Base-by-base conservation (phyloP, 2,888 invertebrate genomes). In the Thera britannica region DNA sequence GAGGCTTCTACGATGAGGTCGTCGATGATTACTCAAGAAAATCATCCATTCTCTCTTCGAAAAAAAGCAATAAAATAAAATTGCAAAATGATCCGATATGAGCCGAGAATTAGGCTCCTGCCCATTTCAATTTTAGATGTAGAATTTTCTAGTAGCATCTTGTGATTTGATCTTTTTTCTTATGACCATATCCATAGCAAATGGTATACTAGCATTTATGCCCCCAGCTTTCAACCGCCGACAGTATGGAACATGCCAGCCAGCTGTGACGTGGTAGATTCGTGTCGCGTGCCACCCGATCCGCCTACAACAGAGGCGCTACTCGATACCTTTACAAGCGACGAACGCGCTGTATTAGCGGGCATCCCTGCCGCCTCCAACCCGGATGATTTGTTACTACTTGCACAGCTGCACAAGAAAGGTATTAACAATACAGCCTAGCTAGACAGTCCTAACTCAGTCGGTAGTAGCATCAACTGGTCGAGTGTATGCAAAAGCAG, bases 291-390 rank as follows among this genome's bases (percentile, higher is more conserved):
- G 4, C 78, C 84, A 0, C 70, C 72, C 54, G 89, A 84, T 51
- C 85, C 86, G 7, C 85, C 86, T 0, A 75, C 76, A 2, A 85
- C 88, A 0, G 90, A 90, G 75, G 86, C 90, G 0, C 76, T 89
- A 0, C 85, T 97, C 6, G 94, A 95, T 78, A 95, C 95, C 44
- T 96, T 96, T 85, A 94, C 95, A 0, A 94, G 95, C 36, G 95
- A 95, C 56, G 96, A 96, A 84, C 93, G 96, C 1, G 94, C 94
- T 35, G 95, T 96, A 0, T 95, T 98, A 8, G 93, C 96, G 62
- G 94, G 94, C 77, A 95, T 97, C 68, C 96, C 97, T 6, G 97
- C 97, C n/a, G 95, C 97, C 0, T 94, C 94, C 65, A 96, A 96
- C 83, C 94, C 95, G 0, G 97, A 97, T 71, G 98, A 98, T 85